Base-by-base conservation (phyloP, 35 echinoderm and acorn worm genomes). In the Antedon bifida region DNA sequence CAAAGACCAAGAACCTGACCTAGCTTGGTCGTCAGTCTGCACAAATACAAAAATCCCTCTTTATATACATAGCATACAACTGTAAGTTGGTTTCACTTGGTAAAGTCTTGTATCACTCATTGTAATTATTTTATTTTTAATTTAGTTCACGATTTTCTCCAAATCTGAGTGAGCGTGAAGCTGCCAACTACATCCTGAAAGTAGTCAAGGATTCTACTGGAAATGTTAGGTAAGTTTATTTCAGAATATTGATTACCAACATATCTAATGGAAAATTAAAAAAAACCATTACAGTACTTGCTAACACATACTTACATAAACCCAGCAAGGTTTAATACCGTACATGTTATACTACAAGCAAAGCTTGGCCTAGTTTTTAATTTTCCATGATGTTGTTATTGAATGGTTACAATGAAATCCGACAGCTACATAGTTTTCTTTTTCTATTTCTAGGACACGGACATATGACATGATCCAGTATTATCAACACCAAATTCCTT, bases 391-490 rank as follows among this genome's bases (percentile, higher is more conserved):
- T n/a, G n/a, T n/a, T n/a, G n/a, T n/a, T n/a, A n/a, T n/a, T n/a
- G n/a, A n/a, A n/a, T n/a, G n/a, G n/a, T n/a, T n/a, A n/a, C n/a
- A n/a, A n/a, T n/a, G n/a, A n/a, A n/a, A n/a, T n/a, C n/a, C n/a
- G n/a, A n/a, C n/a, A n/a, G n/a, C 82, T 26, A 19, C 33, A 64
- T 30, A 45, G n/a, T 36, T 46, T 44, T 39, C 30, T 84, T 78
- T 75, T 1, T 74, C 74, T 75, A 34, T 36, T 56, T 93, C 10
- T 86, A 99, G 95, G 85, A 99, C 90, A 5, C 88, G 95, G 32
- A 92, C 91, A 0, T 99, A 99, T 84, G 95, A 99, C 33, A 92
- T 99, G 77, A 99, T 99, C 29, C 95, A 99, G 88, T 91, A 90
- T 79, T 93, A 91, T 78, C 95, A 99, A 83, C 92, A 99, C 82